Evolutionary conservation across 2,797 vertebrate species (phyloP).

Genomic region (Moxostoma hubbsi): DNA sequence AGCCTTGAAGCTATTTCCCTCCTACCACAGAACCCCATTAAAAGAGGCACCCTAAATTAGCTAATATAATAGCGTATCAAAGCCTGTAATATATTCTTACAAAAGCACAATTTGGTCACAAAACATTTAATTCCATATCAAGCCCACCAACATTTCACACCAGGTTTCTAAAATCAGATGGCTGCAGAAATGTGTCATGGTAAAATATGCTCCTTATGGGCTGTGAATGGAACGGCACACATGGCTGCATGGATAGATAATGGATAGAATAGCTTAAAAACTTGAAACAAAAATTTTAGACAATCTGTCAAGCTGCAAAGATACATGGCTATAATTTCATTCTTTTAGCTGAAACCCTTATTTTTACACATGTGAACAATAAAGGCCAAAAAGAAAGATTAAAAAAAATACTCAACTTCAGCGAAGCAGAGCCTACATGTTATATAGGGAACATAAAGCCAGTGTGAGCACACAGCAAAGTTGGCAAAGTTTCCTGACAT

Average conservation of each 20-base stretch:
- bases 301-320: constrained; percentile 5
- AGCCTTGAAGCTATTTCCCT: constrained; percentile 68
- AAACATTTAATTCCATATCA: constrained; percentile 67
- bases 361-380: constrained; percentile 68
- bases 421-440: constrained; percentile 62
- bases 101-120: constrained; percentile 71
- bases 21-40: constrained; percentile 75
- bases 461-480: constrained; percentile 37
- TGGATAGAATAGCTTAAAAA: not conserved
- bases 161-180: constrained; percentile 24
- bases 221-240: constrained; percentile 14
- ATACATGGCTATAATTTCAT: constrained; percentile 33
- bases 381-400: constrained; percentile 54
- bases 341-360: constrained; percentile 22
- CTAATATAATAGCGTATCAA: constrained; percentile 64
- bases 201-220: not conserved
- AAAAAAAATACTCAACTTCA: constrained; percentile 47
- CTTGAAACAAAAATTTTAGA: constrained; percentile 3
- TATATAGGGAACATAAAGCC: constrained; percentile 45
- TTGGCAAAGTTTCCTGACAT: constrained; percentile 66
- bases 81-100: constrained; percentile 68
- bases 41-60: constrained; percentile 64
- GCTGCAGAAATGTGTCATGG: constrained; percentile 9
- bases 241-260: not conserved
- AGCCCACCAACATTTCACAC: constrained; percentile 61